Conservation (phyloP, 2,113 vertebrate genomes). For the Dolichallabes microphthalmus region DNA sequence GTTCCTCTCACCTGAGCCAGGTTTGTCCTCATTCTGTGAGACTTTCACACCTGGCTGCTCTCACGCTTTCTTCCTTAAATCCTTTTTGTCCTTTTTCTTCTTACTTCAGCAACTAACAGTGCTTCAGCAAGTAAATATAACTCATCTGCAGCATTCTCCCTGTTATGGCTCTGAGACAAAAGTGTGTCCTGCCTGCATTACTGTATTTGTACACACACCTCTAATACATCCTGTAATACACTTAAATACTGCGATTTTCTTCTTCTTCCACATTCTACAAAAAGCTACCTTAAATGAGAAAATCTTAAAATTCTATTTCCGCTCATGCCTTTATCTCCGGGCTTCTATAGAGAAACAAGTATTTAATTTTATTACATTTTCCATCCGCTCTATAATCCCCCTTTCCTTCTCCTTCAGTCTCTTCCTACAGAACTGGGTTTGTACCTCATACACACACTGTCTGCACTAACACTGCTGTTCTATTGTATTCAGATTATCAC, state of each 20-base stretch:
- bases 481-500: too few species aligned
- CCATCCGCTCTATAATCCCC: too few species aligned
- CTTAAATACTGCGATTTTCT: neutral
- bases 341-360: too few species aligned
- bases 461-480: too few species aligned
- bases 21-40: neutral
- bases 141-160: neutral
- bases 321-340: neutral
- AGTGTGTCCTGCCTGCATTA: neutral
- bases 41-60: conserved; percentile 17
- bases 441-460: too few species aligned
- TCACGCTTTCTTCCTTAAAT: neutral
- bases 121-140: conserved; percentile 12
- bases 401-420: too few species aligned
- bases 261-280: neutral
- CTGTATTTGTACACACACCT: neutral
- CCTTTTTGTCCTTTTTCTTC: conserved; percentile 10
- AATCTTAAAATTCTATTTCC: neutral
- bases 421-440: too few species aligned
- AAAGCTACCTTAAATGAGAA: neutral
- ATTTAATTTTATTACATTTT: too few species aligned
- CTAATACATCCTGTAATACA: neutral
- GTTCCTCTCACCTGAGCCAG: neutral
- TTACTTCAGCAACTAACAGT: conserved; percentile 16
- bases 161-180: neutral